Evolutionary conservation across 2,113 vertebrate genomes (phyloP), one percentile per base, ranked within the genome.

Genomic region (Phalacrocorax aristotelis): DNA sequence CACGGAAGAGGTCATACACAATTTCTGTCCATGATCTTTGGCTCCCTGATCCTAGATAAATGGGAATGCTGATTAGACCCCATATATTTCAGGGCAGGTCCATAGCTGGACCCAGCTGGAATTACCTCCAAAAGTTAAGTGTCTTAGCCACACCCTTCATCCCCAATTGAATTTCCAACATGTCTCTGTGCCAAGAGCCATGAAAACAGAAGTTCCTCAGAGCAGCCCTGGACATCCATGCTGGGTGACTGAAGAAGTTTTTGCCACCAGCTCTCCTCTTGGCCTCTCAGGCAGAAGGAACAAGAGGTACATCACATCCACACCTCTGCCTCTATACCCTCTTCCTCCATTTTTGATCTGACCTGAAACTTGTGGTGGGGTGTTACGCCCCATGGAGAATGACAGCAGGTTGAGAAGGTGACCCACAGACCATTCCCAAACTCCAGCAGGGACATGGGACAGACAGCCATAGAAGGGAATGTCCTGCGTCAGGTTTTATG

Each of bases 121-220:
- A 79, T 54, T 49, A 13, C 8, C 10, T 70, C 23, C 7, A n/a
- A 42, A 70, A 62, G 9, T 27, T 40, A 13, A 34, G 2, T 36
- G 7, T 36, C 29, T 75, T 75, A 66, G 16, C 12, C 17, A 30
- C 8, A 51, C 11, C 17, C 16, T 75, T 84, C 30, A 74, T 36
- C 15, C 6, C 21, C 2, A 1, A 0, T 8, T 54, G 25, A 60
- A 7, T 7, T 81, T 81, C 19, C 36, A 71, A 34, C 1, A 0
- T 8, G 22, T 13, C 7, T 78, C 19, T 85, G 6, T 79, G 20
- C 15, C 25, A 54, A 74, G 23, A 27, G 10, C 6, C 1, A 3
- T 34, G 36, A 89, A 83, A 91, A 80, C 3, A 48, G 18, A 71
- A 54, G 13, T 13, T 68, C 19, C 71, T 65, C 36, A 44, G 49